Percentiles rank a stretch among this genome's conserved stretches.
phyloP scores from a whole-genome alignment of 2,113 vertebrate genomes.

The Beaufortia kweichowensis region DNA sequence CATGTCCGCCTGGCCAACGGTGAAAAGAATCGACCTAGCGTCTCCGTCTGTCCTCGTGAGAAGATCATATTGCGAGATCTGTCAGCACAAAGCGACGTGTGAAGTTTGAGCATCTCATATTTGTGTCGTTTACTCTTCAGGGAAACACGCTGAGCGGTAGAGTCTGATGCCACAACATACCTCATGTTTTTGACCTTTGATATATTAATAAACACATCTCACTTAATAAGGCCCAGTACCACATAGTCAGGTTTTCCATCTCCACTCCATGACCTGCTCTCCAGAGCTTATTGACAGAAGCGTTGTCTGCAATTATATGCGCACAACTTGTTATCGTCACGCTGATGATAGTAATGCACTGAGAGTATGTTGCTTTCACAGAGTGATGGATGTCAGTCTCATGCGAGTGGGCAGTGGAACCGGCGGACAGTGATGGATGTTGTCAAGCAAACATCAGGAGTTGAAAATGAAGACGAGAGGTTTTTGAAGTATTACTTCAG shows the following conservation, averaged over 20 bases:
- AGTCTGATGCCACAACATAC: constrained; percentile 13
- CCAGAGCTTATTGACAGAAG: constrained; percentile 21
- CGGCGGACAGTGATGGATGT: constrained; percentile 15
- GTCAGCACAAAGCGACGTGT: constrained; percentile 66
- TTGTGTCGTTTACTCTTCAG: constrained; percentile 28
- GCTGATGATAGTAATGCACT: constrained; percentile 40
- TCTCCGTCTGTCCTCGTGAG: constrained; percentile 63
- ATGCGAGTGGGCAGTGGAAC: constrained; percentile 1
- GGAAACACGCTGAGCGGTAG: constrained; percentile 15
- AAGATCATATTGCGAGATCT: constrained; percentile 67
- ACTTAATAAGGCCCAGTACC: constrained; percentile 1
- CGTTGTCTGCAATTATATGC: constrained; percentile 4
- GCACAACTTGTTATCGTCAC: constrained; percentile 36
- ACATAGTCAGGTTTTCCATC: not conserved
- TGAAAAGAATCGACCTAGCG: constrained; percentile 67
- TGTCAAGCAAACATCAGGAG: constrained; percentile 6
- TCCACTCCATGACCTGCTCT: not conserved
- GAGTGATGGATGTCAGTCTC: constrained; percentile 47
- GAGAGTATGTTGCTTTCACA: constrained; percentile 29
- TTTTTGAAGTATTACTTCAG: constrained; percentile 59
- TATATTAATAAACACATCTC: constrained; percentile 39
- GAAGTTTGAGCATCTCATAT: constrained; percentile 34
- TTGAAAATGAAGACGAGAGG: constrained; percentile 36
- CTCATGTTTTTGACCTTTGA: constrained; percentile 27
- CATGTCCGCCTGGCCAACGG: constrained; percentile 36